A percentile compares a stretch with the other conserved stretches of the same genome.
Conservation (phyloP, 2,888 invertebrate species). For the Apamea monoglypha region DNA sequence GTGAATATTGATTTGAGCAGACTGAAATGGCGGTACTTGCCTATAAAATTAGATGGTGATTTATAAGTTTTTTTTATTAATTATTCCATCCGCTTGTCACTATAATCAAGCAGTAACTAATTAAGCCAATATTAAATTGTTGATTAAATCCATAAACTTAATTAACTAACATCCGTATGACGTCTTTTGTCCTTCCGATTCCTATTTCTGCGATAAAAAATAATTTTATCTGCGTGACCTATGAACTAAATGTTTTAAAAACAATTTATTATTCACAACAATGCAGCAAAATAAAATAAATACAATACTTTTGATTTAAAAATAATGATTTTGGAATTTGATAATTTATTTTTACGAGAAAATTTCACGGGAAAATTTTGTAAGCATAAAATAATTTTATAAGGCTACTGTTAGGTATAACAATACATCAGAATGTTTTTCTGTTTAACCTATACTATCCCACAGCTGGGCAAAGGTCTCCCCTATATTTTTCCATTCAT, state of each 20-base stretch:
- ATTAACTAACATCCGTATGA: conserved; percentile 17
- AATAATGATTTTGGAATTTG: not conserved
- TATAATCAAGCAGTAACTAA: not conserved
- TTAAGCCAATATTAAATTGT: not conserved
- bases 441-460: not conserved
- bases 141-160: conserved; percentile 2
- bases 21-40: not conserved
- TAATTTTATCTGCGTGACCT: conserved; percentile 2
- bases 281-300: not conserved
- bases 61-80: not conserved
- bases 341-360: not conserved
- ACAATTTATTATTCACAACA: not conserved
- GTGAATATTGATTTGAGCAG: not conserved
- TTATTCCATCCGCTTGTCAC: not conserved
- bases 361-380: not conserved
- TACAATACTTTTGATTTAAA: not conserved
- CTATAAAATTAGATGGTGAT: not conserved
- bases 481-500: not conserved
- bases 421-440: not conserved
- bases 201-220: not conserved
- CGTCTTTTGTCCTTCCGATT: conserved; percentile 31
- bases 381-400: too few relatives aligned
- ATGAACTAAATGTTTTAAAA: conserved; percentile 10
- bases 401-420: not conserved
- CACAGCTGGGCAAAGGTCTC: not conserved